Evolutionary conservation across 2,888 invertebrate species (phyloP), one percentile per base, ranked within the genome.

Genomic region (Timandra comae): DNA sequence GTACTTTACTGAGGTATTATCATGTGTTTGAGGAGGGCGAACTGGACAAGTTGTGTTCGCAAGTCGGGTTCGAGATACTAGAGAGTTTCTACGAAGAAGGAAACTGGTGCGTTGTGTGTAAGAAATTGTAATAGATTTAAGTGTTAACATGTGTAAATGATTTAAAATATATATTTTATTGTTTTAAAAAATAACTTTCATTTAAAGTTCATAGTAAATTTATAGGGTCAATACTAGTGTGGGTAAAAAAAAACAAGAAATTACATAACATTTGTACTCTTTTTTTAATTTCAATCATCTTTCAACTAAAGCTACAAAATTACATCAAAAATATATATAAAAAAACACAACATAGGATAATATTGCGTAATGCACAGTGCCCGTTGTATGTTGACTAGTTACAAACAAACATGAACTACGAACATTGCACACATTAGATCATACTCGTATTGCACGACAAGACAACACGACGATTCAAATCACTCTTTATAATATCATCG

Each of bases 81-180:
- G 79, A 88, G 13, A 90, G 89, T 53, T 99, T 95, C 72, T 98
- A 98, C 60, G 98, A 98, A 72, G 94, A 98, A 73, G 99, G 99
- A 0, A 99, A 99, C 71, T 97, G 98, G 95, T 98, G 97, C 85
- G 89, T 94, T 19, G 81, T 94, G 49, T 89, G 96, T 58, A 82
- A 89, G 63, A 95, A 93, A 85, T 61, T 66, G 49, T 63, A 65
- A 66, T 44, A n/a, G n/a, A n/a, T 27, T 38, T 33, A n/a, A 20
- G 11, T 35, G 7, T n/a, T 21, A 2, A 3, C 8, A 4, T 21
- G 3, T 21, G 7, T 21, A 6, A 3, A 3, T 21, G 21, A 2
- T 22, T n/a, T n/a, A 5, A n/a, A 8, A 22, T 22, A n/a, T n/a
- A n/a, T n/a, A n/a, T n/a, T n/a, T n/a, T n/a, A n/a, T n/a, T n/a